A percentile compares a stretch with the other conserved stretches of the same genome.
Conservation (phyloP, 2,797 vertebrate species). For the Arnoldichthys spilopterus region DNA sequence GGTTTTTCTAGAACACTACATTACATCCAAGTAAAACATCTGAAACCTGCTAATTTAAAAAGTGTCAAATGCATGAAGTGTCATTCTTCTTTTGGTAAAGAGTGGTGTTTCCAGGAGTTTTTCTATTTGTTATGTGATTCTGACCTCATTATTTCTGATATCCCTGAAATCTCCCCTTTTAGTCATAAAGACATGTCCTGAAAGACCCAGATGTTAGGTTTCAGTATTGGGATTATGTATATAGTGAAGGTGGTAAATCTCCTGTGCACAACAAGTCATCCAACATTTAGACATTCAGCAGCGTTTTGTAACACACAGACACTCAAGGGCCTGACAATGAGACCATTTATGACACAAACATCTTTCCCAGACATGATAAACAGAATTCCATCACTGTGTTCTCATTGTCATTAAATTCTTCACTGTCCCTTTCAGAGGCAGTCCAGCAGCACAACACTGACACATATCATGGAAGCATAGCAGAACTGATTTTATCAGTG, state of each 20-base stretch:
- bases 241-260: background rate
- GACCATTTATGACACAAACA: slow-evolving; percentile 33
- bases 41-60: no score
- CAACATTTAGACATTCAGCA: background rate
- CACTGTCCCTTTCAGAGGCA: slow-evolving; percentile 20
- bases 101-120: no score
- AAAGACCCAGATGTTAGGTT: slow-evolving; percentile 10
- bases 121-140: background rate
- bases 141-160: background rate
- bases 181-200: background rate
- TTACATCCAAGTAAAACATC: no score
- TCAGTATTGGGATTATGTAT: background rate
- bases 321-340: background rate
- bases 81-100: no score
- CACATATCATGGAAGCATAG: slow-evolving; percentile 2
- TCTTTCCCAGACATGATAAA: slow-evolving; percentile 24
- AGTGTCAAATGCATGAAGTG: no score
- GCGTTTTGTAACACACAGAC: slow-evolving; percentile 1
- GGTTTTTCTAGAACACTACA: no score
- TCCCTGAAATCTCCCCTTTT: background rate
- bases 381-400: slow-evolving; percentile 28
- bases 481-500: slow-evolving; percentile 41
- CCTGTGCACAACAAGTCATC: background rate
- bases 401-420: slow-evolving; percentile 2
- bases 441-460: background rate